These are phyloP conservation scores for Hoplias malabaricus DNA, from an alignment of 2,113 vertebrate species.

Conservation along the genomic window DNA sequence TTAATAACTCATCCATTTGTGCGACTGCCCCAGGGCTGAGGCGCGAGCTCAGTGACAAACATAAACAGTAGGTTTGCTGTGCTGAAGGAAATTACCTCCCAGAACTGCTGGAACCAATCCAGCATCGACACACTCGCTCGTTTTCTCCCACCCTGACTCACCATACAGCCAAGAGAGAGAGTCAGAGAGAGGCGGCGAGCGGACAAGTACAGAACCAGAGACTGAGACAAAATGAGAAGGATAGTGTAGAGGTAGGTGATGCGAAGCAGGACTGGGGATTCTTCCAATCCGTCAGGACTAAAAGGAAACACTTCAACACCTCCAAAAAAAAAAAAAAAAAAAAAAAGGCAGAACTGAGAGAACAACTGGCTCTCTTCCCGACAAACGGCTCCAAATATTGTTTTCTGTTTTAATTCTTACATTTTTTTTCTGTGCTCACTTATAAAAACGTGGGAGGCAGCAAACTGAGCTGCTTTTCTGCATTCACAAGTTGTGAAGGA, in stretches of 20 bases:
- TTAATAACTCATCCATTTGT: slow-evolving; percentile 8
- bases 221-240: slow-evolving; percentile 53
- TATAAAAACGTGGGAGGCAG: slow-evolving; percentile 42
- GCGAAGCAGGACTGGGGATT: slow-evolving; percentile 59
- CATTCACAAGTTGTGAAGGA: neutral
- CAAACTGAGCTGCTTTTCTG: neutral
- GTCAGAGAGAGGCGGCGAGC: slow-evolving; percentile 37
- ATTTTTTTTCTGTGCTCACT: slow-evolving; percentile 34
- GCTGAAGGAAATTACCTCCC: slow-evolving; percentile 75
- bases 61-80: slow-evolving; percentile 67
- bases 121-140: slow-evolving; percentile 69
- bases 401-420: slow-evolving; percentile 13
- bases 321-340: slow-evolving; percentile 13
- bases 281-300: slow-evolving; percentile 55
- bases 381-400: slow-evolving; percentile 32
- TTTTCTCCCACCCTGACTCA: slow-evolving; percentile 65
- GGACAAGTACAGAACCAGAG: slow-evolving; percentile 44
- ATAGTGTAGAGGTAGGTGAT: slow-evolving; percentile 63
- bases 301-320: slow-evolving; percentile 55
- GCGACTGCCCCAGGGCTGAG: slow-evolving; percentile 23
- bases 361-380: slow-evolving; percentile 52
- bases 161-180: slow-evolving; percentile 24
- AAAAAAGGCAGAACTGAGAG: slow-evolving; percentile 46
- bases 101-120: slow-evolving; percentile 71
- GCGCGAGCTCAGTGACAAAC: slow-evolving; percentile 64